A percentile compares a stretch with the other conserved stretches of the same genome.
These are phyloP conservation scores for Corythaeola cristata DNA, from an alignment of 2,113 vertebrate genomes.

Conservation along the genomic window DNA sequence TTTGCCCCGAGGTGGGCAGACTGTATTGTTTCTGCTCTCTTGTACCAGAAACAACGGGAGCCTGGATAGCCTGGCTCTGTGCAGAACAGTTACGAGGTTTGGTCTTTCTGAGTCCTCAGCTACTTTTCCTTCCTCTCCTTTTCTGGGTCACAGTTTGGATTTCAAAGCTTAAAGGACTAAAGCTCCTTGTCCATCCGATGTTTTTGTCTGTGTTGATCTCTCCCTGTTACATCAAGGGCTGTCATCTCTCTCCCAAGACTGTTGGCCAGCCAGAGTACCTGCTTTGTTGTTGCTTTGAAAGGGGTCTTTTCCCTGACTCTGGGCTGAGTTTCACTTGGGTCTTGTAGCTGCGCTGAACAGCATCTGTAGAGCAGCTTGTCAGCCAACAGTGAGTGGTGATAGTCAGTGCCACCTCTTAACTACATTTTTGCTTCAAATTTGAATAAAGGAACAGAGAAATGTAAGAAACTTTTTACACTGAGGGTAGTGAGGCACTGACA, in stretches of 20 bases:
- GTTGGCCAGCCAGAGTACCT: not conserved
- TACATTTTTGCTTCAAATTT: not conserved
- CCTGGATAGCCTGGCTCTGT: accelerated
- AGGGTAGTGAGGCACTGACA: too few species aligned
- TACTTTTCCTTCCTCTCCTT: not conserved
- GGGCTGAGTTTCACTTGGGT: not conserved
- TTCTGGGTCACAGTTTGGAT: not conserved
- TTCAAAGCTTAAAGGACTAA: not conserved
- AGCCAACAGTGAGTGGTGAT: not conserved
- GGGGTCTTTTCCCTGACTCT: not conserved
- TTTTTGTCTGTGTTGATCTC: not conserved
- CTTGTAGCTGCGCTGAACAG: not conserved
- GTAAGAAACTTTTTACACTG: too few species aligned
- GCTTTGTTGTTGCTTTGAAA: not conserved
- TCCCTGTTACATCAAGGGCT: accelerated
- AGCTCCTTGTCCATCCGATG: accelerated
- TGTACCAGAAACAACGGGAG: accelerated
- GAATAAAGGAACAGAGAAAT: not conserved
- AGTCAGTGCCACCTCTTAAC: not conserved
- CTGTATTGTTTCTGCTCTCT: not conserved
- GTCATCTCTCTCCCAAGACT: not conserved
- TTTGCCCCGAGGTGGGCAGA: not conserved
- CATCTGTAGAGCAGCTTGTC: not conserved
- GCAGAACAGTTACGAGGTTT: accelerated
- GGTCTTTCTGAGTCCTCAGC: not conserved